Percentiles rank a stretch among this genome's conserved stretches.
Evolutionary conservation across 2,113 vertebrate genomes (phyloP).

Genomic region (Lepus europaeus): DNA sequence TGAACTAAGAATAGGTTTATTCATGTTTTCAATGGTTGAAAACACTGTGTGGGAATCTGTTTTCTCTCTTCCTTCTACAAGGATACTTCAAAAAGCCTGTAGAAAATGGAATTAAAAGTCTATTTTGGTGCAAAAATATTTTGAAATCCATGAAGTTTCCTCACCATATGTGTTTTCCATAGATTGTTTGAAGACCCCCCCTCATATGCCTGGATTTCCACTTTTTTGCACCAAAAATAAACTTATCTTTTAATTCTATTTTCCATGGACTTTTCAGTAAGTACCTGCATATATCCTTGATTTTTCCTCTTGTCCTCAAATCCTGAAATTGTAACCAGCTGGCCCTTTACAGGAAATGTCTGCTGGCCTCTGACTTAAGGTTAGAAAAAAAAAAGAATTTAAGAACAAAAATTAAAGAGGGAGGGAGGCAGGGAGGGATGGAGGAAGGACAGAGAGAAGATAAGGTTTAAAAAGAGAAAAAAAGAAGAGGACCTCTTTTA

Average conservation of each 20-base stretch:
- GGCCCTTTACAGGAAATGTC: not conserved
- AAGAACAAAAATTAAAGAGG: not conserved
- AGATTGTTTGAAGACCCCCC: no score
- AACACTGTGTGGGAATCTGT: not conserved
- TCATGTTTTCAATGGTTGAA: not conserved
- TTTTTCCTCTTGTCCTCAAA: not conserved
- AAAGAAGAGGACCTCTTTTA: not conserved
- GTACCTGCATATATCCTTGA: accelerated
- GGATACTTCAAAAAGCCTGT: no score
- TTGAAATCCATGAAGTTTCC: no score
- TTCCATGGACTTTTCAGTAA: not conserved
- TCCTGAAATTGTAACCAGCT: not conserved
- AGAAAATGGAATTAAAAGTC: no score
- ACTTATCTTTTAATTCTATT: no score
- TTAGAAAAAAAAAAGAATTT: not conserved
- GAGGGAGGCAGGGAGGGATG: accelerated
- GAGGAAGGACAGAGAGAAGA: accelerated
- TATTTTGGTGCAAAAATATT: no score
- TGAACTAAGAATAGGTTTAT: not conserved
- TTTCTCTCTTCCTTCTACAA: not conserved
- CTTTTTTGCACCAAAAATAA: no score
- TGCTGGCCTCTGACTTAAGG: not conserved
- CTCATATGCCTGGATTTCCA: no score
- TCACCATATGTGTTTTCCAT: no score
- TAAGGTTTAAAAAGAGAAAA: accelerated